phyloP scores from a whole-genome alignment of 1,140 invertebrate genomes.

The Meloidogyne exigua region DNA sequence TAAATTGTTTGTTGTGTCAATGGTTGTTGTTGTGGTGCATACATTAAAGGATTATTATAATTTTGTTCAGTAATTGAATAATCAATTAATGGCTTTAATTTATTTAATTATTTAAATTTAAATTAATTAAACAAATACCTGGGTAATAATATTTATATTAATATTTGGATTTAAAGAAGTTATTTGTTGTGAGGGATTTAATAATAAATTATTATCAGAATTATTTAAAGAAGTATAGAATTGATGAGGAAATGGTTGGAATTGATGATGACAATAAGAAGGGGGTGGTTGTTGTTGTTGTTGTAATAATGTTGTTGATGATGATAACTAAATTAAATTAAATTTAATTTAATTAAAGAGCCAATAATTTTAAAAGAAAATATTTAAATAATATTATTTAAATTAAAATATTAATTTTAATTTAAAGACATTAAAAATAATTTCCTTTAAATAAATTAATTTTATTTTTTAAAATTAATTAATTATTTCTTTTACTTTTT shows the following conservation, averaged over 20 bases:
- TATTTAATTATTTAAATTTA: neutral
- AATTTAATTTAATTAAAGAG: no score
- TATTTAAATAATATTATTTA: no score
- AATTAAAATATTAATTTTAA: no score
- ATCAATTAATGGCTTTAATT: neutral
- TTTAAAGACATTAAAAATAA: no score
- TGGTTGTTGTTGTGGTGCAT: neutral
- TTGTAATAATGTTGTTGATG: no score
- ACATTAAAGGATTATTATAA: neutral
- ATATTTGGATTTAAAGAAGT: neutral
- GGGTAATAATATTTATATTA: conserved; percentile 14
- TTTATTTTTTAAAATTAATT: no score
- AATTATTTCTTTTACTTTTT: no score
- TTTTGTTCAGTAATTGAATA: neutral
- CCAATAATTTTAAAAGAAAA: no score
- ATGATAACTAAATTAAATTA: no score
- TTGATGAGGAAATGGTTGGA: neutral
- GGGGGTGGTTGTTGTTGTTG: neutral
- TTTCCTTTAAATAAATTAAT: no score
- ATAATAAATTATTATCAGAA: neutral
- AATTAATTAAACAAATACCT: neutral
- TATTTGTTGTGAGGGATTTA: neutral
- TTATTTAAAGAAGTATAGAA: neutral
- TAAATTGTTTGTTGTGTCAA: neutral
- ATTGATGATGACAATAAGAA: no score